Conservation (phyloP, 2,113 vertebrate species). For the Ia io region DNA sequence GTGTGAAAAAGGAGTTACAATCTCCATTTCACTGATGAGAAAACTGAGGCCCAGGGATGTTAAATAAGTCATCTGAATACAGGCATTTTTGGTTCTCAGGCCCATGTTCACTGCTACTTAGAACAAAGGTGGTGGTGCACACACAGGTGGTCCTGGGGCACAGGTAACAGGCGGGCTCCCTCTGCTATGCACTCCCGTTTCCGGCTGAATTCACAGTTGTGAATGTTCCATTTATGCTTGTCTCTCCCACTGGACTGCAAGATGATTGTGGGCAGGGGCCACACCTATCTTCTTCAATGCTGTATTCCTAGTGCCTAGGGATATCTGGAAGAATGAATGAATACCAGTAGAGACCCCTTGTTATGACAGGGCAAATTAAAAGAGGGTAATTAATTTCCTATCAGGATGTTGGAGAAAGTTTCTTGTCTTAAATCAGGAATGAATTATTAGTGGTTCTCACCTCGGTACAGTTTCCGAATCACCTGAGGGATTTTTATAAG, state of each 20-base stretch:
- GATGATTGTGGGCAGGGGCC: background rate
- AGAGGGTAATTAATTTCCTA: background rate
- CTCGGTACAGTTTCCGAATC: background rate
- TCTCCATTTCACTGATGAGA: background rate
- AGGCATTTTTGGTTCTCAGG: background rate
- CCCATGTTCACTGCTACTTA: background rate
- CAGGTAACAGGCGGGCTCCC: background rate
- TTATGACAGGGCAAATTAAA: background rate
- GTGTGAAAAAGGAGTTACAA: background rate
- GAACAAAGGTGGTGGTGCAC: background rate
- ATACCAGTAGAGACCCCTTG: background rate
- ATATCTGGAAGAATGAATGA: background rate
- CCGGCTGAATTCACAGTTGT: background rate
- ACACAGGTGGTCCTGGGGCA: background rate
- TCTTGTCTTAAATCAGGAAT: background rate
- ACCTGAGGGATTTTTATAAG: background rate
- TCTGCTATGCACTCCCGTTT: background rate
- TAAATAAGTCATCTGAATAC: background rate
- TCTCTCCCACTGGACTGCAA: background rate
- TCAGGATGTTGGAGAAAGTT: background rate
- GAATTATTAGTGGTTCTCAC: background rate
- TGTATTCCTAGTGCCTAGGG: background rate
- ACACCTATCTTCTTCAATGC: background rate
- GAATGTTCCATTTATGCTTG: background rate
- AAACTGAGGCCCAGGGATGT: background rate